Conservation (phyloP, 1,140 invertebrate genomes). For the Drosophila watanabei region DNA sequence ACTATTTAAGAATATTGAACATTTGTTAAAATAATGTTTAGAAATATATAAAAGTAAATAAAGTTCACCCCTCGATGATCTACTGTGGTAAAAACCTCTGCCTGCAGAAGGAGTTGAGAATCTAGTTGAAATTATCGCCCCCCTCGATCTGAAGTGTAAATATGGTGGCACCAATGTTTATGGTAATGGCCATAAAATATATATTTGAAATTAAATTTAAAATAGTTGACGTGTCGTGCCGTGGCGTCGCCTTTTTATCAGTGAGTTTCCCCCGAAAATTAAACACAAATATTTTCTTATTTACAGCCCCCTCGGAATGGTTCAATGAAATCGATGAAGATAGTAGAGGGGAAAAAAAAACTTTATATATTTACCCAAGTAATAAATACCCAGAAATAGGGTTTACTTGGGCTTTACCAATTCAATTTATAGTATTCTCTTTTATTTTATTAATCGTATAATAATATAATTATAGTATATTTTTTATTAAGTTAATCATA, state of each 20-base stretch:
- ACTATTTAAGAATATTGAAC: too few species aligned
- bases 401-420: neutral
- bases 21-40: neutral
- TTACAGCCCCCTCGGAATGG: constrained; percentile 36
- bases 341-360: constrained; percentile 4
- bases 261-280: constrained; percentile 32
- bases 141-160: constrained; percentile 41
- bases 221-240: constrained; percentile 52
- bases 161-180: constrained; percentile 47
- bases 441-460: neutral
- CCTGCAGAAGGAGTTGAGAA: neutral
- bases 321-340: constrained; percentile 30
- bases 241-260: constrained; percentile 33
- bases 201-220: constrained; percentile 62
- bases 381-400: neutral
- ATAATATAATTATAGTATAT: too few species aligned
- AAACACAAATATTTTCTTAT: constrained; percentile 45
- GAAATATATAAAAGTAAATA: neutral
- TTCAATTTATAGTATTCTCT: neutral
- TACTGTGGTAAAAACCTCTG: constrained; percentile 18
- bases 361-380: neutral
- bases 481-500: neutral
- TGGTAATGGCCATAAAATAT: constrained; percentile 74
- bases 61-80: neutral
- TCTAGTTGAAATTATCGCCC: constrained; percentile 23